Evolutionary conservation across 2,113 vertebrate genomes (phyloP).

Genomic region (Petrocephalus microphthalmus): DNA sequence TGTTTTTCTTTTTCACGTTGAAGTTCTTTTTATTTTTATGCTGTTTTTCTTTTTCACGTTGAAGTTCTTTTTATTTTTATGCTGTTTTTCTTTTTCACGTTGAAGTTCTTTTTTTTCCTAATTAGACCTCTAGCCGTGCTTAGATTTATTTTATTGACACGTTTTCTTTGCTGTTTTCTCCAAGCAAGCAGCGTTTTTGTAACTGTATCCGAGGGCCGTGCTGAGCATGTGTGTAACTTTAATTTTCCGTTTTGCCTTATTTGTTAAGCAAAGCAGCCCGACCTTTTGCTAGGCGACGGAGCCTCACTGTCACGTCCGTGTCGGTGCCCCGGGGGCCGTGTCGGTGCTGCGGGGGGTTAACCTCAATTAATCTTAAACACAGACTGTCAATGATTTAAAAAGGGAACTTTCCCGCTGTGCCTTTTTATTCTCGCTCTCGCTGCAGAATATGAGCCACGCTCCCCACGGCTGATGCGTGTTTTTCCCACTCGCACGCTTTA

Average conservation of each 20-base stretch:
- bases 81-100: not conserved
- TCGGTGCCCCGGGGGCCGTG: not conserved
- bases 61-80: no score
- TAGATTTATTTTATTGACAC: not conserved
- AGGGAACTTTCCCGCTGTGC: not conserved
- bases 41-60: no score
- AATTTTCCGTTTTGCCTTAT: slow-evolving; percentile 6
- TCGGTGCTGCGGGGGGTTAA: not conserved
- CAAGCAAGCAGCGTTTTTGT: not conserved
- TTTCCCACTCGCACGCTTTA: no score
- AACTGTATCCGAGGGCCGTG: not conserved
- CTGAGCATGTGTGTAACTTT: not conserved
- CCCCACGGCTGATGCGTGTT: no score
- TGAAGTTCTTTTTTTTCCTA: not conserved
- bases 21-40: no score
- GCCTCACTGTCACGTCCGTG: not conserved
- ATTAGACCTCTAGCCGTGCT: not conserved
- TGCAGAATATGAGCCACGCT: no score
- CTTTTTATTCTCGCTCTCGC: not conserved
- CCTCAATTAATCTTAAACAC: not conserved
- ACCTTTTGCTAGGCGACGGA: slow-evolving; percentile 34
- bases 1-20: no score
- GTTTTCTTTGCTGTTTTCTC: not conserved
- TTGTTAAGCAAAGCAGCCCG: slow-evolving; percentile 23
- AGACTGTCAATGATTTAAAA: not conserved